phyloP scores from a whole-genome alignment of 2,888 invertebrate genomes.

The Agrilus cyanescens region DNA sequence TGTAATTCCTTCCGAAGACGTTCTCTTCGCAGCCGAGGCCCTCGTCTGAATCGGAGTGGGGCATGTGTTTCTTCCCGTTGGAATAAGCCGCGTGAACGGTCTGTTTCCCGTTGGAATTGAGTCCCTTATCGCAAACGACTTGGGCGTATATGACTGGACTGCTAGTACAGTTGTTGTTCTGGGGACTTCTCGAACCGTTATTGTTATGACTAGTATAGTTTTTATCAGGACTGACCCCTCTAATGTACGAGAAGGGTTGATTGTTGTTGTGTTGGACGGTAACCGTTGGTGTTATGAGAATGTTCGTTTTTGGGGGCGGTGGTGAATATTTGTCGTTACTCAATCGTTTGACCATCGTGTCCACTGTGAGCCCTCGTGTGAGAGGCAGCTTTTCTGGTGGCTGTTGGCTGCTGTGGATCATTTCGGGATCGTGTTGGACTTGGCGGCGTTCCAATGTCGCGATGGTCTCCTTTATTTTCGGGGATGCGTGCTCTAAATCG shows the following conservation, averaged over 20 bases:
- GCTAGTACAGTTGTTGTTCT: constrained; percentile 23
- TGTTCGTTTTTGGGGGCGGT: constrained; percentile 44
- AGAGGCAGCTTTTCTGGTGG: constrained; percentile 56
- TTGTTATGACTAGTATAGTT: constrained; percentile 6
- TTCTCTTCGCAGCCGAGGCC: constrained; percentile 62
- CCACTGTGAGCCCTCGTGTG: constrained; percentile 61
- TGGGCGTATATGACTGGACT: constrained; percentile 65
- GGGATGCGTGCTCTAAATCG: constrained; percentile 20
- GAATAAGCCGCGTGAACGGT: constrained; percentile 42
- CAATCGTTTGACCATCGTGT: constrained; percentile 63
- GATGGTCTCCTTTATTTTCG: constrained; percentile 41
- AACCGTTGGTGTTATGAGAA: constrained; percentile 45
- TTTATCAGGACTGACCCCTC: constrained; percentile 39
- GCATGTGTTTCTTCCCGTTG: constrained; percentile 37
- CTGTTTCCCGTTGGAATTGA: constrained; percentile 28
- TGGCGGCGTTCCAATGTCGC: constrained; percentile 38
- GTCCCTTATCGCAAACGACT: constrained; percentile 43
- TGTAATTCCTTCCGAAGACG: constrained; percentile 34
- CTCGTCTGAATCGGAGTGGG: constrained; percentile 67
- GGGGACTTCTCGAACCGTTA: constrained; percentile 25
- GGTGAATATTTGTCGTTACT: constrained; percentile 59
- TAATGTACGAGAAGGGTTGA: constrained; percentile 72
- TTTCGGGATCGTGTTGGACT: constrained; percentile 32
- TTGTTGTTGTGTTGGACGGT: constrained; percentile 57
- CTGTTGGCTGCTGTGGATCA: constrained; percentile 63